Conservation (phyloP, 2,888 invertebrate genomes). For the Dynastes hyllus region DNA sequence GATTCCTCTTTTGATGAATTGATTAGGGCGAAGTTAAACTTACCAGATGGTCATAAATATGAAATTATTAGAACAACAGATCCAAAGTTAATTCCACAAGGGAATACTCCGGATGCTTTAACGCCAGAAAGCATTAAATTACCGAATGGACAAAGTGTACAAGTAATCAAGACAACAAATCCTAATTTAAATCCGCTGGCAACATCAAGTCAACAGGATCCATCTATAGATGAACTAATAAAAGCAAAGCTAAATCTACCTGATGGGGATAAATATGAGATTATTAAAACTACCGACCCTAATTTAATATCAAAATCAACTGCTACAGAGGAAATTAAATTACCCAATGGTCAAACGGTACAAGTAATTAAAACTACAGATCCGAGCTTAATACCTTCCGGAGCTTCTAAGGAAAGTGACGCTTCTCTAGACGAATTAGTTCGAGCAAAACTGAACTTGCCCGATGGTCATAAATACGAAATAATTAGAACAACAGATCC, state of each 20-base stretch:
- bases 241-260: constrained; percentile 68
- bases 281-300: constrained; percentile 79
- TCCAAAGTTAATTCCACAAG: constrained; percentile 42
- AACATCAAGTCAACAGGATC: constrained; percentile 64
- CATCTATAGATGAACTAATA: constrained; percentile 54
- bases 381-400: constrained; percentile 74
- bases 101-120: not conserved
- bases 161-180: constrained; percentile 75
- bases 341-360: constrained; percentile 68
- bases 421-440: constrained; percentile 66
- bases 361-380: constrained; percentile 75
- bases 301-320: constrained; percentile 70
- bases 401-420: constrained; percentile 41
- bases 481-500: constrained; percentile 45
- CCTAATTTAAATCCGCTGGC: constrained; percentile 73
- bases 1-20: constrained; percentile 65
- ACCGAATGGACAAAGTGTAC: constrained; percentile 74
- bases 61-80: constrained; percentile 44
- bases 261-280: constrained; percentile 84
- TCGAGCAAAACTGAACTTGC: constrained; percentile 43
- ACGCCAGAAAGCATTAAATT: constrained; percentile 68
- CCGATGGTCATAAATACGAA: constrained; percentile 48
- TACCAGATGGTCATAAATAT: constrained; percentile 44
- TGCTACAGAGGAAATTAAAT: constrained; percentile 64
- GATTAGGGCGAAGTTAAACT: constrained; percentile 55